These are phyloP conservation scores for Punctoribates punctum DNA, from an alignment of 2,888 invertebrate species.

Conservation along the genomic window DNA sequence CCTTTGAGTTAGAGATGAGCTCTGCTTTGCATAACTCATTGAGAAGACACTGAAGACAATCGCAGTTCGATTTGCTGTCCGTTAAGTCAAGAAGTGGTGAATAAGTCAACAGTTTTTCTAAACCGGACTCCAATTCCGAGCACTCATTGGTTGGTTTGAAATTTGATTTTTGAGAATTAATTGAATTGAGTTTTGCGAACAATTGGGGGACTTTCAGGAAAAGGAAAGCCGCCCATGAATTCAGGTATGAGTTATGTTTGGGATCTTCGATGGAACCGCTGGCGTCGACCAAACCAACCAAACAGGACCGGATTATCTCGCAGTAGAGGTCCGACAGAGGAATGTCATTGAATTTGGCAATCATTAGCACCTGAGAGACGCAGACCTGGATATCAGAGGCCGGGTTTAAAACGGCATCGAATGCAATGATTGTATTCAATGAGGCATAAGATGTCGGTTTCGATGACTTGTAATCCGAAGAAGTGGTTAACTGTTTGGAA, in stretches of 20 bases:
- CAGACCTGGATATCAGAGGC: slow-evolving; percentile 75
- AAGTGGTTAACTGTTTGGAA: slow-evolving; percentile 20
- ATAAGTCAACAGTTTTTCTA: slow-evolving; percentile 78
- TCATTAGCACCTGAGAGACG: slow-evolving; percentile 74
- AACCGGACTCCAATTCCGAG: slow-evolving; percentile 72
- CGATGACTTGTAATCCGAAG: not conserved
- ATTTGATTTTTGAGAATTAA: slow-evolving; percentile 55
- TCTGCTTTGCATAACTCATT: slow-evolving; percentile 72
- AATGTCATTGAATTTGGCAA: slow-evolving; percentile 71
- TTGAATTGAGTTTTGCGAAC: slow-evolving; percentile 43
- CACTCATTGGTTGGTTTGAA: slow-evolving; percentile 56
- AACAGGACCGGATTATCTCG: slow-evolving; percentile 82
- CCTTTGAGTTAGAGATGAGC: slow-evolving; percentile 72
- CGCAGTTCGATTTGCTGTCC: slow-evolving; percentile 83
- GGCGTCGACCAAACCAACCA: slow-evolving; percentile 82
- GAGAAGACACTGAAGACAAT: slow-evolving; percentile 77
- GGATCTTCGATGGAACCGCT: slow-evolving; percentile 72
- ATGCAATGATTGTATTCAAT: slow-evolving; percentile 60
- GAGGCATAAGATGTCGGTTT: slow-evolving; percentile 17
- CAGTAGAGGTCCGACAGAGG: slow-evolving; percentile 75
- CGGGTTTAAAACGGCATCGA: slow-evolving; percentile 79
- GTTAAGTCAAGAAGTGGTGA: slow-evolving; percentile 79
- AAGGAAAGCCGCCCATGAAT: slow-evolving; percentile 80
- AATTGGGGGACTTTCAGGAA: slow-evolving; percentile 70
- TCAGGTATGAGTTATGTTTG: slow-evolving; percentile 3